Conservation (phyloP, 2,888 invertebrate genomes). For the Trissolcus japonicus region DNA sequence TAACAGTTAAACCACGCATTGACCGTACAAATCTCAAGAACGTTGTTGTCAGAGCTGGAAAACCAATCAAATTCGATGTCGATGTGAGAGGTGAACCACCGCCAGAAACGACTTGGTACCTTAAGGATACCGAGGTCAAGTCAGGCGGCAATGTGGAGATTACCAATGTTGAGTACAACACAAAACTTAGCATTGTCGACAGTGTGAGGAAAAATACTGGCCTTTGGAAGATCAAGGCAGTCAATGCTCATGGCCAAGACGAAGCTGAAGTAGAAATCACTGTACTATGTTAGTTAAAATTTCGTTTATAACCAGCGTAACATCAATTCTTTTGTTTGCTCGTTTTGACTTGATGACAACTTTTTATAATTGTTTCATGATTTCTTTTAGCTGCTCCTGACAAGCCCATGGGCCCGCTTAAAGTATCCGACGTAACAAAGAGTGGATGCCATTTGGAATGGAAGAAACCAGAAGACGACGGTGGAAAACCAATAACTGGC, state of each 20-base stretch:
- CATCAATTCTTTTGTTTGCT: neutral
- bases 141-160: constrained; percentile 85
- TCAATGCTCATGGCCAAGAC: constrained; percentile 93
- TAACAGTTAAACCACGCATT: constrained; percentile 95
- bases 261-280: constrained; percentile 96
- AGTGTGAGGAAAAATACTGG: constrained; percentile 90
- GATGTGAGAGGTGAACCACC: constrained; percentile 97
- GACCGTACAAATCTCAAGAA: constrained; percentile 96
- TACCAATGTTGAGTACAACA: constrained; percentile 92
- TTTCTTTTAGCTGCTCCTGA: constrained; percentile 82
- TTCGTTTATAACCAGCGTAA: neutral
- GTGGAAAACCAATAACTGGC: constrained; percentile 93
- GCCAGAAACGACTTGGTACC: constrained; percentile 94
- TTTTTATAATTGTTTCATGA: neutral
- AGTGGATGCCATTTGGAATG: constrained; percentile 91
- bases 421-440: constrained; percentile 89
- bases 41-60: constrained; percentile 92
- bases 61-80: constrained; percentile 93
- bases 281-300: constrained; percentile 81
- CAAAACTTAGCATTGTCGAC: constrained; percentile 88
- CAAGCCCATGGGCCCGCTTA: constrained; percentile 91
- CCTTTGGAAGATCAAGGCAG: constrained; percentile 91
- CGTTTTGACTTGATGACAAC: no score
- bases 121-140: constrained; percentile 86
- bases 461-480: constrained; percentile 97